Base-by-base conservation (phyloP, 2,888 invertebrate genomes). In the Nebria brevicollis region DNA sequence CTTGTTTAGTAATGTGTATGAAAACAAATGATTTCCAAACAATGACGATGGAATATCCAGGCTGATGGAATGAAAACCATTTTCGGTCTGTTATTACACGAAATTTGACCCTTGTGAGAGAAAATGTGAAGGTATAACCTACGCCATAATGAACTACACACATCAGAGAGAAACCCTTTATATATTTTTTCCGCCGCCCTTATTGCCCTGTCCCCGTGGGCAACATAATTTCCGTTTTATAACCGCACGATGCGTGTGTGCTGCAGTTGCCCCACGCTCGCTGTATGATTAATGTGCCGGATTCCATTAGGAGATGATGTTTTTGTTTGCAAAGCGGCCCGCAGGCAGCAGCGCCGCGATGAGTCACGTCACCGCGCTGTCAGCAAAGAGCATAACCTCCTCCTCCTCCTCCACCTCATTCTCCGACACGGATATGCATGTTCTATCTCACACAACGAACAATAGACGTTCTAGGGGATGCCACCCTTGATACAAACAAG, bases 211-310 rank as follows among this genome's bases (percentile, higher is more conserved):
- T 87, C 86, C 88, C 88, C 88, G 86, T 85, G 87, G 88, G 88
- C 87, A 87, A 88, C 87, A 88, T 88, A 88, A 88, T 88, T 88
- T 88, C 88, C 88, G 88, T 87, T 87, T 88, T 87, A 87, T 88
- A 88, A 88, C 87, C 86, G 86, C 84, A 84, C 85, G 83, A 80
- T 77, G 68, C 72, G 34, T 68, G 54, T n/a, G 20, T 77, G 73
- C 13, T 65, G 34, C 65, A 72, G 72, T 73, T 54, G 73, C 72
- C 42, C 72, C 66, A 26, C 66, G 34, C 8, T 65, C 26, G 26
- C 83, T 84, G 84, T 85, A 87, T 88, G 88, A 88, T 88, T 88
- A 88, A 88, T 88, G 88, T 86, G 85, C 86, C 85, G 86, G 87
- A 88, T 88, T 88, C 88, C 88, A 88, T 88, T 88, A 88, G 87